Evolutionary conservation across 2,113 vertebrate species (phyloP).

Genomic region (Nanger granti): DNA sequence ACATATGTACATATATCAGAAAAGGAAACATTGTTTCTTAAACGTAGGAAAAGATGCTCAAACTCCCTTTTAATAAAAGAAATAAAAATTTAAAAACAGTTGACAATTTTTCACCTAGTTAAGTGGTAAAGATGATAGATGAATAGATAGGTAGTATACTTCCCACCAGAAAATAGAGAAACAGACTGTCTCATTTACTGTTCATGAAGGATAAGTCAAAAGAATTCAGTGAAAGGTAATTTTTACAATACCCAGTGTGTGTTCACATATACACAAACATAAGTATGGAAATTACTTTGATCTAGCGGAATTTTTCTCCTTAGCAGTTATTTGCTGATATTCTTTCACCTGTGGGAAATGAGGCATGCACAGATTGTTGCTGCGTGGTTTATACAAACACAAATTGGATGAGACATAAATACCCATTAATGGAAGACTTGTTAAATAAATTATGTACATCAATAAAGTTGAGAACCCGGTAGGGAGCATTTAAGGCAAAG

Average conservation of each 20-base stretch:
- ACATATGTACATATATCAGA: neutral
- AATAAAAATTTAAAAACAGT: neutral
- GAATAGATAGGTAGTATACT: neutral
- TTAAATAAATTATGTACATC: neutral
- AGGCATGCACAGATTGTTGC: neutral
- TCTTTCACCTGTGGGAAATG: neutral
- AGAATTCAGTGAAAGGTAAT: neutral
- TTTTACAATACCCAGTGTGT: neutral
- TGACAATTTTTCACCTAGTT: neutral
- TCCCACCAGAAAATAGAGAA: neutral
- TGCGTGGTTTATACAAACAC: neutral
- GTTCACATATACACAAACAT: too few relatives aligned
- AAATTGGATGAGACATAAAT: neutral
- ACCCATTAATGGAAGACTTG: neutral
- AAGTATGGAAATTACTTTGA: neutral
- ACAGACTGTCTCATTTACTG: neutral
- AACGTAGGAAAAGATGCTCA: neutral
- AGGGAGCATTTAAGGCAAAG: neutral
- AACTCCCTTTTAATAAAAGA: neutral
- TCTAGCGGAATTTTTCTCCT: neutral
- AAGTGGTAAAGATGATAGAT: neutral
- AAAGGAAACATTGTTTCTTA: neutral
- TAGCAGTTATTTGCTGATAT: neutral
- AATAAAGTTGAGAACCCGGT: neutral
- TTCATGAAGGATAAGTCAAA: neutral